phyloP scores from a whole-genome alignment of 2,113 vertebrate genomes.

The Chitala chitala region DNA sequence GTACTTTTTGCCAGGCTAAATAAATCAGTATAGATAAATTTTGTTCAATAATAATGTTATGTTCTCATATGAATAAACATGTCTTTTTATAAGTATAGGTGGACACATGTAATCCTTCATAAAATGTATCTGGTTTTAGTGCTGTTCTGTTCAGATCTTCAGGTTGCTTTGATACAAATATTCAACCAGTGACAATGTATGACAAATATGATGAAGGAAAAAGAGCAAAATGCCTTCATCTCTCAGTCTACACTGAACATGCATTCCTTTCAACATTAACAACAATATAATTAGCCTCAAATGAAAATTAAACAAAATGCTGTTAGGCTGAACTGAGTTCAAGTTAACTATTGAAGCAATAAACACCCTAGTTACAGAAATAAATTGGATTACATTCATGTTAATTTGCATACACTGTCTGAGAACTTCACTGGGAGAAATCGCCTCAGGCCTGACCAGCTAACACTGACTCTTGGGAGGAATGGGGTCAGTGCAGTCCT shows the following conservation, averaged over 20 bases:
- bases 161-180: background rate
- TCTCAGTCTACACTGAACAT: background rate
- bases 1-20: too few species aligned
- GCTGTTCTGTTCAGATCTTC: background rate
- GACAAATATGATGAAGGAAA: background rate
- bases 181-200: background rate
- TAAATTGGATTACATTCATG: too few species aligned
- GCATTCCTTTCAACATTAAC: background rate
- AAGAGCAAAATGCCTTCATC: background rate
- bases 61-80: background rate
- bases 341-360: background rate
- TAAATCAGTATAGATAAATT: too few species aligned
- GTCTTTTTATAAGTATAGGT: background rate
- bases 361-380: background rate
- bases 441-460: background rate
- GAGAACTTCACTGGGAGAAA: slow-evolving; percentile 8
- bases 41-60: background rate
- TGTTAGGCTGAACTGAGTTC: slow-evolving; percentile 15
- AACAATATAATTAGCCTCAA: background rate
- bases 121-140: too few species aligned
- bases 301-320: background rate
- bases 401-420: background rate
- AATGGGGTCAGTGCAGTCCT: slow-evolving; percentile 11
- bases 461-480: slow-evolving; percentile 16
- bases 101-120: background rate